Evolutionary conservation across 2,797 vertebrate genomes (phyloP), one percentile per base, ranked within the genome.

Genomic region (Betta splendens): DNA sequence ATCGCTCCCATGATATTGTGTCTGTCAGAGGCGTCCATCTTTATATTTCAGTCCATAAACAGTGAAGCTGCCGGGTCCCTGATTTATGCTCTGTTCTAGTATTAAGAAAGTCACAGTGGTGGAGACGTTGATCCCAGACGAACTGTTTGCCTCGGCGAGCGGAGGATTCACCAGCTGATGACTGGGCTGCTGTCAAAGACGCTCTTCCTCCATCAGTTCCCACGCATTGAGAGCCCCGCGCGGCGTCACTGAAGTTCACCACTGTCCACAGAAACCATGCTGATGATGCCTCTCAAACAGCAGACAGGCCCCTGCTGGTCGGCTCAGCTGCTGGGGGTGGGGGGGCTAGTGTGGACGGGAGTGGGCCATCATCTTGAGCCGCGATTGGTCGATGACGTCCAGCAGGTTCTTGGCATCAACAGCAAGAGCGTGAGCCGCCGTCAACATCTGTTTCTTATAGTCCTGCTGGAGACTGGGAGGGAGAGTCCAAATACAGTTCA

Each of bases 361-460:
- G 77, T 96, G 96, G 15, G 93, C 93, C 67, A 97, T 92, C 91
- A 94, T 92, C 87, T 96, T 98, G 71, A 99, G 92, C 55, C 96
- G 90, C 20, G 97, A 96, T 79, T 99, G 98, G 89, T 99, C 98
- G 0, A 99, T 98, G 70, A 98, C 98, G 16, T 99, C 98, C 54
- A 99, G 91, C 75, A 99, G 81, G 86, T 98, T 99, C 69, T 99
- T 99, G 87, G 98, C 98, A 2, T 99, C 97, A 21, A 99, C 97
- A 0, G 98, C 98, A 46, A 99, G 92, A 1, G 97, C 97, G 1
- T 99, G 98, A 22, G 98, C 98, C 0, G 98, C 98, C 0, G 98
- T 99, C 70, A 99, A 85, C 98, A 99, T 99, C 72, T 99, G 98
- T 84, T 98, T 99, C 72, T 99, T 99, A 83, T 98, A 99, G 83